A percentile compares a stretch with the other conserved stretches of the same genome.
phyloP scores from a whole-genome alignment of 2,113 vertebrate species.

The Brachyhypopomus occidentalis region DNA sequence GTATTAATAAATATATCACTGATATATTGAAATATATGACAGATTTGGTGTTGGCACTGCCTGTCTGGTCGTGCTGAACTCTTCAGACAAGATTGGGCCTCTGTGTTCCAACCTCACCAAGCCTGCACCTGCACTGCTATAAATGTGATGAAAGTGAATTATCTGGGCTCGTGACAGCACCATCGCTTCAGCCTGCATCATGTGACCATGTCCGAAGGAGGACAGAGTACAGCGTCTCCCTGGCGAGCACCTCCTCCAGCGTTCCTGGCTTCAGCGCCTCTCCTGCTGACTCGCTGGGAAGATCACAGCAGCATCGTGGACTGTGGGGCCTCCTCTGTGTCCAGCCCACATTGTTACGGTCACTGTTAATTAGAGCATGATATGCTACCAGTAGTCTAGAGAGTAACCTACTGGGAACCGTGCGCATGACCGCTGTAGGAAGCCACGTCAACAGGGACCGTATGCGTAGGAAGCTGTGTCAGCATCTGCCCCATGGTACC shows the following conservation, averaged over 20 bases:
- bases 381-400: conserved; percentile 6
- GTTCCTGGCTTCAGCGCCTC: neutral
- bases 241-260: neutral
- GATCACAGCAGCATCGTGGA: conserved; percentile 15
- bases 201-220: neutral
- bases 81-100: neutral
- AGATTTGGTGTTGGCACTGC: no score
- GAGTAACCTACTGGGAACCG: conserved; percentile 9
- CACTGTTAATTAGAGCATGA: no score
- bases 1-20: neutral
- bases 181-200: neutral
- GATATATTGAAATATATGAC: no score
- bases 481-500: conserved; percentile 16
- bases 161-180: neutral
- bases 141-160: neutral
- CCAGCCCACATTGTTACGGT: neutral
- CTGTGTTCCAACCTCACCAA: neutral
- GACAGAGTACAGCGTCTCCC: conserved; percentile 4
- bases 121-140: neutral
- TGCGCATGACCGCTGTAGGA: neutral
- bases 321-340: neutral
- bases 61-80: no score
- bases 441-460: neutral
- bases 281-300: conserved; percentile 3
- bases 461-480: conserved; percentile 11